Percentiles rank a stretch among this genome's conserved stretches.
Conservation (phyloP, 2,888 invertebrate species). For the Netelia fuscicornis region DNA sequence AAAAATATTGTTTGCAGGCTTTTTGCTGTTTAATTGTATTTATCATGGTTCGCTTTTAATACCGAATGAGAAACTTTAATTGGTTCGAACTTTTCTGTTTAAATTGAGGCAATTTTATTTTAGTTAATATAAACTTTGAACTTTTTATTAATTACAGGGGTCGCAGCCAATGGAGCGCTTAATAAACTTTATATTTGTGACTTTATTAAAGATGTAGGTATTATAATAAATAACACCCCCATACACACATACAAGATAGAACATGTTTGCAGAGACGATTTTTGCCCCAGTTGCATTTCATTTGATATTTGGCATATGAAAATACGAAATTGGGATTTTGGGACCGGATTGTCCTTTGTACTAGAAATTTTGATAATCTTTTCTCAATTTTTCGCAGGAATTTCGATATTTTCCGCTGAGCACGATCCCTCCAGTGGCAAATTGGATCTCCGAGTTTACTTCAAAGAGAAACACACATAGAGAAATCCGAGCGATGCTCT, state of each 20-base stretch:
- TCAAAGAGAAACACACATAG: constrained; percentile 32
- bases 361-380: constrained; percentile 8
- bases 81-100: too few species aligned
- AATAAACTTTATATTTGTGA: too few species aligned
- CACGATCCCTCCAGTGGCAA: background rate
- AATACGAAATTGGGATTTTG: background rate
- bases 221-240: too few species aligned
- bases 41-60: too few species aligned
- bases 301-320: background rate
- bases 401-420: constrained; percentile 2
- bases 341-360: background rate
- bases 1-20: too few species aligned
- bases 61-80: too few species aligned
- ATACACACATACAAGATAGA: background rate
- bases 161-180: too few species aligned
- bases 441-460: constrained; percentile 18
- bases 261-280: background rate
- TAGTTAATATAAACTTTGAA: too few species aligned
- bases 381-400: background rate
- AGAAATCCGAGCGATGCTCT: background rate
- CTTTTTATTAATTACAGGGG: too few species aligned
- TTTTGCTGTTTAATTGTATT: too few species aligned
- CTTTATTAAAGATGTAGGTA: too few species aligned
- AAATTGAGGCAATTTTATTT: too few species aligned
- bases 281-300: background rate